Conservation (phyloP, 2,113 vertebrate species). For the Dolichotis patagonum region DNA sequence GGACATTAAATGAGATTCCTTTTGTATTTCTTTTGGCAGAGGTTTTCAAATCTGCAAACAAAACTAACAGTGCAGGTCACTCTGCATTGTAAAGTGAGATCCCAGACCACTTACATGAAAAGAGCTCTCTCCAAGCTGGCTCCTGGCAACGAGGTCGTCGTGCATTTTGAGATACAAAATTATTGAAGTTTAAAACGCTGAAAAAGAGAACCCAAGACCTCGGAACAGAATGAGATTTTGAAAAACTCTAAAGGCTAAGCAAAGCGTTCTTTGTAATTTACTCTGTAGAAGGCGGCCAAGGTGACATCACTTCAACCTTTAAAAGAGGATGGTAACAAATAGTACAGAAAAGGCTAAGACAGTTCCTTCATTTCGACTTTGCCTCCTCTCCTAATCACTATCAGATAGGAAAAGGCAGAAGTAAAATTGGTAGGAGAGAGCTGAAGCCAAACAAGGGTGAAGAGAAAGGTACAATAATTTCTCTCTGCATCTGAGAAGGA, state of each 20-base stretch:
- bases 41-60: not conserved
- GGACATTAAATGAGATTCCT: not conserved
- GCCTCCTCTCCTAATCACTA: not conserved
- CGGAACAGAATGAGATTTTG: not conserved
- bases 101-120: not conserved
- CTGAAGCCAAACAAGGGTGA: not conserved
- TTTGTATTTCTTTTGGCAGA: not conserved
- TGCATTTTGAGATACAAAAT: not conserved
- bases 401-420: not conserved
- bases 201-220: slow-evolving; percentile 16
- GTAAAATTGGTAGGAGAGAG: not conserved
- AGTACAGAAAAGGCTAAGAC: not conserved
- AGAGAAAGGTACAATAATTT: not conserved
- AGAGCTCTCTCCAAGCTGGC: not conserved
- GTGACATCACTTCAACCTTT: not conserved
- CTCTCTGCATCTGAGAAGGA: not conserved
- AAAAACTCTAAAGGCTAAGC: not conserved
- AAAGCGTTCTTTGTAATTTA: not conserved
- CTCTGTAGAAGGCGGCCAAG: not conserved
- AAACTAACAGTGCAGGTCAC: not conserved
- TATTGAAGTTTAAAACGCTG: not conserved
- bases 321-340: not conserved
- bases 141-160: not conserved
- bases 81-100: not conserved
- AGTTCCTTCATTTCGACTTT: not conserved